Evolutionary conservation across 1,140 invertebrate genomes (phyloP), one percentile per base, ranked within the genome.

Genomic region (Potamilus streckersoni): DNA sequence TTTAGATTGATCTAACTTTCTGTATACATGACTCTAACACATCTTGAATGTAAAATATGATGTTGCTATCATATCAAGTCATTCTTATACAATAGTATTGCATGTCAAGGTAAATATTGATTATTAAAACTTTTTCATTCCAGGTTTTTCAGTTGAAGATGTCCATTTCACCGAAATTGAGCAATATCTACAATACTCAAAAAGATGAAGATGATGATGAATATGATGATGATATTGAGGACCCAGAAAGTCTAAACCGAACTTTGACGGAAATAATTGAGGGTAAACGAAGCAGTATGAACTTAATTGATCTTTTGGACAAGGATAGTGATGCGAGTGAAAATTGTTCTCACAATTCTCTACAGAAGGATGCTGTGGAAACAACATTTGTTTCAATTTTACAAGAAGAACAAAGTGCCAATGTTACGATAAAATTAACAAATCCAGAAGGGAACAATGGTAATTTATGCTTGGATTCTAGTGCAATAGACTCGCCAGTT

Each of bases 211-310:
- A 78, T 6, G 83, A 83, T 56, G 84, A 87, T 19, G 85, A 87
- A 27, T 73, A 82, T 65, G 82, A 82, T 27, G 82, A 80, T 49
- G 86, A 86, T 56, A 65, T 88, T 3, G 83, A 84, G 70, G 84
- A 87, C 73, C 85, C 86, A 13, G 83, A 86, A 66, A 86, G 79
- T 71, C 80, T 88, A 49, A 85, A 88, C 68, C 76, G 80, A 70
- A 88, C 86, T 15, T 79, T 88, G 56, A 84, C 86, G 2, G 86
- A 88, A 60, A 86, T 88, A 59, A 84, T 88, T n/a, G 86, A 88
- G 56, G 85, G 86, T 13, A 83, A 76, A 57, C 58, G 70, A 0
- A 76, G 67, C 23, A 73, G 63, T 73, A 73, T 58, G 17, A 71
- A 69, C 65, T 56, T 79, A 49, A 76, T 76, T 23, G 78, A 69